Conservation (phyloP, 2,888 invertebrate species). For the Latheticus oryzae region DNA sequence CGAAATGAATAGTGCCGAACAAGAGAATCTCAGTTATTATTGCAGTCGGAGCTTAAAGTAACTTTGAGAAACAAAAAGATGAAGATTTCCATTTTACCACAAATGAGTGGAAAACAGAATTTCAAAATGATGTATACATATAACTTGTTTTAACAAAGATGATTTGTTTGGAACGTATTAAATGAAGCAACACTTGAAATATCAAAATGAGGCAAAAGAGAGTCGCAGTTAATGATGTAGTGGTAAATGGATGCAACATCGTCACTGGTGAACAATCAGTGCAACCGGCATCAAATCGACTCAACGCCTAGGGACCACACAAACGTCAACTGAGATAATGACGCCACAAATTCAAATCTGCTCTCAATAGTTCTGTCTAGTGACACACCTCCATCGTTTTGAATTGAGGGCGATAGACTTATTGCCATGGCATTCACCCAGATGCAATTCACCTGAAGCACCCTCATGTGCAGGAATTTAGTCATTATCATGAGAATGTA, state of each 20-base stretch:
- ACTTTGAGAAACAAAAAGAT: conserved; percentile 37
- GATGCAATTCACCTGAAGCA: conserved; percentile 39
- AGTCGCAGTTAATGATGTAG: conserved; percentile 28
- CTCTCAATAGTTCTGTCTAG: conserved; percentile 39
- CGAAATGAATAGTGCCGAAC: conserved; percentile 24
- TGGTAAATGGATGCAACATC: conserved; percentile 38
- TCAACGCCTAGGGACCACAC: conserved; percentile 39
- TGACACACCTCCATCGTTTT: conserved; percentile 42
- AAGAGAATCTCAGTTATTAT: conserved; percentile 29
- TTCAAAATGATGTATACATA: conserved; percentile 27
- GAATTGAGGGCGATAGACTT: conserved; percentile 43
- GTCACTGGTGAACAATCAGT: conserved; percentile 39
- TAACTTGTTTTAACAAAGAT: conserved; percentile 27
- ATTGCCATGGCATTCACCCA: conserved; percentile 37
- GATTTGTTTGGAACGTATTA: conserved; percentile 21
- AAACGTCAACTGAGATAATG: conserved; percentile 43
- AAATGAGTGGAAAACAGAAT: conserved; percentile 37
- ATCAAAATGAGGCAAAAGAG: conserved; percentile 23
- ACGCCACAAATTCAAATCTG: conserved; percentile 45
- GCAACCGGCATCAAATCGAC: conserved; percentile 32
- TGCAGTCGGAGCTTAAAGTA: conserved; percentile 31
- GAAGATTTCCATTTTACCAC: conserved; percentile 36
- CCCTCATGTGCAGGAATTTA: conserved; percentile 5
- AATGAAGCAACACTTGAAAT: conserved; percentile 16
- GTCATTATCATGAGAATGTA: neutral